Base-by-base conservation (phyloP, 2,113 vertebrate genomes). In the Siniperca knerii region DNA sequence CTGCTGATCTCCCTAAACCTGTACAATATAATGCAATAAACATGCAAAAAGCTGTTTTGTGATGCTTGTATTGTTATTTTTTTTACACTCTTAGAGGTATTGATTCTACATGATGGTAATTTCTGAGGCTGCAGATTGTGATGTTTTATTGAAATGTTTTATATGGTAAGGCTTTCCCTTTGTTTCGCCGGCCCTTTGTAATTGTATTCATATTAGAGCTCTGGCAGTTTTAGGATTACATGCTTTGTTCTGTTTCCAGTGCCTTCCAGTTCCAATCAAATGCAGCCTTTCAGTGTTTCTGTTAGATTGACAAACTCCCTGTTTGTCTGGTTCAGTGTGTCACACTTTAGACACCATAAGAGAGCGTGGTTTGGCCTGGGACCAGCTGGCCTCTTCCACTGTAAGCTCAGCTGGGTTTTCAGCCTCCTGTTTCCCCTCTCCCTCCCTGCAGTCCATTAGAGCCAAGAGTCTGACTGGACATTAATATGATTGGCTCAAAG, bases 371-470 rank as follows among this genome's bases (percentile, higher is more conserved):
- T 62, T 88, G 89, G 83, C 66, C 71, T 9, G 11, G 67, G 64
- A 77, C 60, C 91, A 87, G 86, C 78, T 91, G 91, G 81, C 71
- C 72, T 73, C 64, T 2, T 68, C 61, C 55, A 21, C 75, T 69
- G 83, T 29, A 25, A 71, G 77, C 87, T 81, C 91, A 88, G 77
- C 90, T 88, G 79, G 76, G 82, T 16, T 65, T 75, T 76, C 54
- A 57, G 44, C 64, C 58, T 69, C 75, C 75, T 18, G 25, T 44
- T 50, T 42, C 67, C n/a, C 48, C 12, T 10, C n/a, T 18, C 29
- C 23, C 75, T 64, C 57, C 57, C 48, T 60, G 15, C 44, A 13
- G 46, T 73, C 77, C 77, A 73, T 73, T 52, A 76, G 78, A 76
- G 78, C 77, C 55, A 54, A 35, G 37, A 78, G 20, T 57, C 79